These are phyloP conservation scores for Heliopora coerulea DNA, from an alignment of 92 coral and sea anemone species.

Conservation along the genomic window DNA sequence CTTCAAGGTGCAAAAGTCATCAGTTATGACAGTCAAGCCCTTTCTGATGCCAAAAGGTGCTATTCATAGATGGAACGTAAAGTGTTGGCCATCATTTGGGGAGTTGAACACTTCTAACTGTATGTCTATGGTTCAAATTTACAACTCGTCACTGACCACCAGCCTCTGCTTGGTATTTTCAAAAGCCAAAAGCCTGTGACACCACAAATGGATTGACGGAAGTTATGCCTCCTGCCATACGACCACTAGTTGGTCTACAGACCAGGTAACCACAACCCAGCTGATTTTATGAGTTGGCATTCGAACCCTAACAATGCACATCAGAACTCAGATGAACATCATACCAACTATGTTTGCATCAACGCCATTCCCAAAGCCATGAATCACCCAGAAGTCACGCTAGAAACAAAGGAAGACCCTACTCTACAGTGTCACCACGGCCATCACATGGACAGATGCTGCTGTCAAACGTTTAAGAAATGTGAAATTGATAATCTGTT, in stretches of 20 bases:
- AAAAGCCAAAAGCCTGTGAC: slow-evolving; percentile 17
- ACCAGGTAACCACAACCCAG: slow-evolving; percentile 30
- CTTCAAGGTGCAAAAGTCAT: too few relatives aligned
- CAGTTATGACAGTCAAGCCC: too few relatives aligned
- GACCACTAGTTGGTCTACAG: slow-evolving; percentile 2
- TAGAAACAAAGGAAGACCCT: slow-evolving; percentile 30
- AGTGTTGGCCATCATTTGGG: too few relatives aligned
- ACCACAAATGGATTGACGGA: slow-evolving; percentile 35
- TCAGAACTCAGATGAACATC: neutral
- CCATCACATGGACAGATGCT: too few relatives aligned
- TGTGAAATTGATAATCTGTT: neutral
- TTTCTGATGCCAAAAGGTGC: too few relatives aligned
- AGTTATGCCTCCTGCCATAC: slow-evolving; percentile 39
- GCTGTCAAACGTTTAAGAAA: too few relatives aligned
- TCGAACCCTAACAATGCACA: slow-evolving; percentile 8
- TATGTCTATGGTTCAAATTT: too few relatives aligned
- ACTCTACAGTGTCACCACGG: slow-evolving; percentile 4
- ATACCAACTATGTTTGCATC: slow-evolving; percentile 27
- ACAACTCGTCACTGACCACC: slow-evolving; percentile 22
- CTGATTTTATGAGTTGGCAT: slow-evolving; percentile 31
- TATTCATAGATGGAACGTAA: too few relatives aligned
- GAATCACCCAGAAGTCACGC: slow-evolving; percentile 18
- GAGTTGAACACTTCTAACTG: too few relatives aligned
- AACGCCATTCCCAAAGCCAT: slow-evolving; percentile 21
- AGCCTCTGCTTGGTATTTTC: slow-evolving; percentile 22